A percentile compares a stretch with the other conserved stretches of the same genome.
These are phyloP conservation scores for Colaptes auratus DNA, from an alignment of 2,113 vertebrate genomes.

Conservation along the genomic window DNA sequence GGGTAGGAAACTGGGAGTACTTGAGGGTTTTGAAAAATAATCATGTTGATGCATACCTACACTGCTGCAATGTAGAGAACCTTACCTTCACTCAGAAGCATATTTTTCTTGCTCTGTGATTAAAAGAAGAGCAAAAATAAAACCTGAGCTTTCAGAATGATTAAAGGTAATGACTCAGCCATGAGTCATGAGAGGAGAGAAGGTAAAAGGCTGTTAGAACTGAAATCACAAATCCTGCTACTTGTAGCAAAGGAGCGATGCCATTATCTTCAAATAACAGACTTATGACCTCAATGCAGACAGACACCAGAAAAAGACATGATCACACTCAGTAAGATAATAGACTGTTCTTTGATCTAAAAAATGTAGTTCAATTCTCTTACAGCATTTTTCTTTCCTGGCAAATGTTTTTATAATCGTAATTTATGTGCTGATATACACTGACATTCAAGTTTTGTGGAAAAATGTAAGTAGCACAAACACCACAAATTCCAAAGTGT, in stretches of 20 bases:
- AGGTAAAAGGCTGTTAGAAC: not conserved
- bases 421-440: not conserved
- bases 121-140: slow-evolving; percentile 41
- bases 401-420: not conserved
- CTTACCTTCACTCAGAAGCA: not conserved
- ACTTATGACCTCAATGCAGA: slow-evolving; percentile 21
- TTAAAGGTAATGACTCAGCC: slow-evolving; percentile 47
- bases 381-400: not conserved
- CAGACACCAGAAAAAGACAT: slow-evolving; percentile 19
- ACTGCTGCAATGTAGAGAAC: not conserved
- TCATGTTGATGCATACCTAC: not conserved
- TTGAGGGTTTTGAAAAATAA: not conserved
- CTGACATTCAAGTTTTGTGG: not conserved
- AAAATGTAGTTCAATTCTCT: not conserved
- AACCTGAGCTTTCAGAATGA: slow-evolving; percentile 34
- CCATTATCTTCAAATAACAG: slow-evolving; percentile 25
- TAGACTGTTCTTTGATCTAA: not conserved
- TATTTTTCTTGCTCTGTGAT: not conserved
- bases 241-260: slow-evolving; percentile 12
- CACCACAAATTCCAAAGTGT: not conserved
- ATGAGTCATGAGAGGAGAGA: slow-evolving; percentile 19
- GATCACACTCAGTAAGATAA: not conserved
- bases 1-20: not conserved
- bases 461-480: not conserved
- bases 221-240: slow-evolving; percentile 6